Percentiles rank a stretch among this genome's conserved stretches.
Conservation (phyloP, 2,797 vertebrate genomes). For the Taeniopygia guttata region DNA sequence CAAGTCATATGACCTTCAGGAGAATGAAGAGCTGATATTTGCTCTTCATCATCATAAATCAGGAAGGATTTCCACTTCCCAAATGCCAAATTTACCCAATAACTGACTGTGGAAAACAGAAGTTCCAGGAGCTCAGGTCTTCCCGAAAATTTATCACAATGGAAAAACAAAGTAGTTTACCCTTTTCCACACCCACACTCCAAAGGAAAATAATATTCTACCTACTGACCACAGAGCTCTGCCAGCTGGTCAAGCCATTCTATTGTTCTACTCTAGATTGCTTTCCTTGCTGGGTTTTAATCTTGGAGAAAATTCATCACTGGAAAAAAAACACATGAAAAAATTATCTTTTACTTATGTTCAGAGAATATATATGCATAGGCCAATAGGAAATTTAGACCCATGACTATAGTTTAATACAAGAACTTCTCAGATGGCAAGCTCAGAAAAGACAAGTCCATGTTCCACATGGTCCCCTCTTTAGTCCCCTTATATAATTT, state of each 20-base stretch:
- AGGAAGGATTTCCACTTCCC: constrained; percentile 47
- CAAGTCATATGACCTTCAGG: constrained; percentile 5
- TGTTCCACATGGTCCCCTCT: neutral
- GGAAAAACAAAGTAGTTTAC: constrained; percentile 34
- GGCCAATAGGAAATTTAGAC: neutral
- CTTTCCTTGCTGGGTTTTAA: neutral
- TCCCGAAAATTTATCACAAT: constrained; percentile 13
- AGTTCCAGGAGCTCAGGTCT: constrained; percentile 9
- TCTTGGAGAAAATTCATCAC: neutral
- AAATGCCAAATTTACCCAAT: constrained; percentile 33
- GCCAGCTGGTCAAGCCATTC: neutral
- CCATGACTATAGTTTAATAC: neutral
- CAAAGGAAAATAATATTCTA: constrained; percentile 41
- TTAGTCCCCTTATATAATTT: neutral
- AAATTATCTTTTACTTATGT: neutral
- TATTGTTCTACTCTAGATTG: neutral
- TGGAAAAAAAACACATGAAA: neutral
- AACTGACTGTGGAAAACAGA: constrained; percentile 1
- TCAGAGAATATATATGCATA: neutral
- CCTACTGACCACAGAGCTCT: neutral
- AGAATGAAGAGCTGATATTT: constrained; percentile 52
- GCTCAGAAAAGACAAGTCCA: neutral
- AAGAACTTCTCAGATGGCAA: neutral
- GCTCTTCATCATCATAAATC: constrained; percentile 43
- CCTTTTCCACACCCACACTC: neutral